Conservation (phyloP, 2,888 invertebrate species). For the Ptilodon capucinus region DNA sequence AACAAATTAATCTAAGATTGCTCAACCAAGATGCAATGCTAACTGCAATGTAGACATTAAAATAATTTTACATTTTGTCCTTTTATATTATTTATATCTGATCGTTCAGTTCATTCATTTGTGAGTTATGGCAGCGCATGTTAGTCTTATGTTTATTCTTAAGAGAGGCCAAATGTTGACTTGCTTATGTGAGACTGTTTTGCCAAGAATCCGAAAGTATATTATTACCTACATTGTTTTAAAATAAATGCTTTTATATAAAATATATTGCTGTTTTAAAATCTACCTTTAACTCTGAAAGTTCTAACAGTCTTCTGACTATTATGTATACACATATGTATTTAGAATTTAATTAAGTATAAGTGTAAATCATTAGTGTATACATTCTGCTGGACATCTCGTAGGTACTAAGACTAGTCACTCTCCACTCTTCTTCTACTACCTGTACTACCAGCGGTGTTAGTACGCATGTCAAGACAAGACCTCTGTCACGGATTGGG, state of each 20-base stretch:
- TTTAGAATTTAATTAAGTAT: too few species aligned
- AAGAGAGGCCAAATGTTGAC: constrained; percentile 83
- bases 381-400: too few species aligned
- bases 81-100: constrained; percentile 77
- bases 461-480: too few species aligned
- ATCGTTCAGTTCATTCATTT: constrained; percentile 76
- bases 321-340: too few species aligned
- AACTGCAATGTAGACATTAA: constrained; percentile 74
- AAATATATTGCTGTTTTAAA: constrained; percentile 37
- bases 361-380: too few species aligned
- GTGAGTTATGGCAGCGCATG: constrained; percentile 82
- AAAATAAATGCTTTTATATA: constrained; percentile 83
- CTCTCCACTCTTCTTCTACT: too few species aligned
- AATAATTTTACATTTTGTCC: constrained; percentile 69
- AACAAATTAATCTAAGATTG: constrained; percentile 78
- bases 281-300: too few species aligned
- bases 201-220: constrained; percentile 83
- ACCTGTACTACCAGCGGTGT: too few species aligned
- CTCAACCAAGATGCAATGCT: constrained; percentile 80
- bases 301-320: too few species aligned
- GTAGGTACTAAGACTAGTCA: too few species aligned
- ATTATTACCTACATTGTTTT: constrained; percentile 83
- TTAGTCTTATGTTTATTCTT: constrained; percentile 79
- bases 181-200: constrained; percentile 83
- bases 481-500: too few species aligned